Base-by-base conservation (phyloP, 1,140 invertebrate genomes). In the Pantala flavescens region DNA sequence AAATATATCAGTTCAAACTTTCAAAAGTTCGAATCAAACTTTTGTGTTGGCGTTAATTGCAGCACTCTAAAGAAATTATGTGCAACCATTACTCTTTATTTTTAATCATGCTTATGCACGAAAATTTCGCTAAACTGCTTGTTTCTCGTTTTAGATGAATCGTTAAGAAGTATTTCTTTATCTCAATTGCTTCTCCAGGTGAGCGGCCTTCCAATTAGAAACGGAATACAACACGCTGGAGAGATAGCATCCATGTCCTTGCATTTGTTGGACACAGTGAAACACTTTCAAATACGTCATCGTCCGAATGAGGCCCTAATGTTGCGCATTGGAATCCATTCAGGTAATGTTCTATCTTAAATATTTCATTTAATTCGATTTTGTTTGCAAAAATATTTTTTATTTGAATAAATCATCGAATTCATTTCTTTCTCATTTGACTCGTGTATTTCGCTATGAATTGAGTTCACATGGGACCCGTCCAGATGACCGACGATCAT, bases 171-270 rank as follows among this genome's bases (percentile, higher is more conserved):
- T n/a, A n/a, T n/a, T n/a, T n/a, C n/a, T n/a, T n/a, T n/a, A 36
- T 5, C 28, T 36, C 3, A 36, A 36, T 2, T 36, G 28, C 9
- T 36, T 2, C 9, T 74, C 19, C 71, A 90, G 90, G 91, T 92
- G 24, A 93, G 90, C 24, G 95, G 95, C 14, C 83, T 96, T 1
- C 94, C 94, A 0, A 87, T 94, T 71, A 86, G 91, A 71, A 93
- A 92, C 80, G 93, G 90, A 0, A 84, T 88, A 78, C 85, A 90
- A 72, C 96, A 98, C 80, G 95, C 95, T 0, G 92, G 90, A 0
- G 95, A 98, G 85, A 94, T 98, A 76, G 95, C 95, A 11, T 92
- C 91, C 0, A 95, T 98, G 94, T 95, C 95, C 0, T 83, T 98
- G 42, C 89, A 93, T 79, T 83, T 98, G 43, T 84, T 97, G 2